Base-by-base conservation (phyloP, 2,113 vertebrate species). In the Scytalopus superciliaris region DNA sequence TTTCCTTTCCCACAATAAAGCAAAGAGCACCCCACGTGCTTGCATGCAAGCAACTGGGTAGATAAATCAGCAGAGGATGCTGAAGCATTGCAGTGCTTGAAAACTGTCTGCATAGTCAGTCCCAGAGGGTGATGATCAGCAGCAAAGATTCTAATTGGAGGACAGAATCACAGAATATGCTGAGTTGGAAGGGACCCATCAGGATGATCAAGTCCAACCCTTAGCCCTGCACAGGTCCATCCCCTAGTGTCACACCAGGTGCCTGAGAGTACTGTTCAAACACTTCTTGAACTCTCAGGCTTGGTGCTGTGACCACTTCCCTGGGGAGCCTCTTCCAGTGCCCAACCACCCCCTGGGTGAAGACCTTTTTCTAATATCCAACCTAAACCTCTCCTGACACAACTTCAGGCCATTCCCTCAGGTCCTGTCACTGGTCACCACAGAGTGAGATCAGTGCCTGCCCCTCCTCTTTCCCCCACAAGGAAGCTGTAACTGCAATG, bases 1-100 rank as follows among this genome's bases (percentile, higher is more conserved):
- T 93, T 92, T 94, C 49, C 77, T 93, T 85, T 85, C 79, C 89
- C 89, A 82, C 88, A 88, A 75, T 82, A 94, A 93, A 94, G 86
- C 62, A 74, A 62, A 72, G n/a, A 84, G 64, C 56, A 81, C 77
- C 47, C 35, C 30, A 5, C 37, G 62, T 40, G 35, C 45, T 57
- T n/a, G 55, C 73, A 45, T 4, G 5, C 15, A 14, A 55, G 9
- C 14, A 23, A 23, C 22, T 70, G 23, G 39, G 57, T 79, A 85
- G 52, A 47, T 64, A 79, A 56, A 83, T 72, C n/a, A 79, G 21
- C 40, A 85, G 75, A 73, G 23, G 40, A 40, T 66, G 57, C 44
- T 44, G 68, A 69, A 31, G 21, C 5, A 5, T 9, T 64, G 63
- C 59, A 28, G 30, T 80, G 39, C 25, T 79, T 67, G 70, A 52